Evolutionary conservation across 2,797 vertebrate genomes (phyloP), one percentile per base, ranked within the genome.

Genomic region (Sciurus carolinensis): DNA sequence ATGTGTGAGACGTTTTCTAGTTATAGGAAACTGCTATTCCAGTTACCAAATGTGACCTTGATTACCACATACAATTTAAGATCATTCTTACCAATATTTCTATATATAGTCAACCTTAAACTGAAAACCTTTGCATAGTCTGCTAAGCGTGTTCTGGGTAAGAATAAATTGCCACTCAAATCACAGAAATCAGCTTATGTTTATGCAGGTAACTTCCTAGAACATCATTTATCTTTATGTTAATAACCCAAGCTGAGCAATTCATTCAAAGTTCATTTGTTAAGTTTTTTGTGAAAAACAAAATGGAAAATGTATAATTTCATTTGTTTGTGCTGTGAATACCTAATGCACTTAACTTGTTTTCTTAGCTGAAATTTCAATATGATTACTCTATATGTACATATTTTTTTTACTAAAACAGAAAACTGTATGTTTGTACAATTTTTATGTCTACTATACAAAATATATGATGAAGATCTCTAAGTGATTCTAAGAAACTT

Each of bases 391-490:
- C 33, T 54, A 28, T 42, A n/a, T 18, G 30, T 36, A 90, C 42
- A 94, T 96, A 97, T 96, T 97, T 97, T 97, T 96, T 97, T 96
- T 92, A 95, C 95, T 97, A 97, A 98, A 96, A 97, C 39, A 97
- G 96, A 95, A 95, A 67, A 97, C 93, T n/a, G 92, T 94, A 87
- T 88, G 91, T 80, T 97, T 93, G 54, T 87, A 90, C 3, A 87
- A 89, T 89, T 95, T 98, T 97, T 86, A 95, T 82, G 28, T 92
- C 92, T 96, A 44, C 91, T 9, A 0, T 30, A 92, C 73, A 95
- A 87, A 97, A 94, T 10, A 95, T 85, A 89, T 86, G 93, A 96
- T 54, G 14, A 94, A 94, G 85, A 97, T 92, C 59, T 95, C 76
- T 0, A 26, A 97, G 59, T 95, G 95, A 97, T 91, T 95, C 76